Percentiles rank a stretch among this genome's conserved stretches.
Evolutionary conservation across 2,797 vertebrate genomes (phyloP).

Genomic region (Clamator glandarius): DNA sequence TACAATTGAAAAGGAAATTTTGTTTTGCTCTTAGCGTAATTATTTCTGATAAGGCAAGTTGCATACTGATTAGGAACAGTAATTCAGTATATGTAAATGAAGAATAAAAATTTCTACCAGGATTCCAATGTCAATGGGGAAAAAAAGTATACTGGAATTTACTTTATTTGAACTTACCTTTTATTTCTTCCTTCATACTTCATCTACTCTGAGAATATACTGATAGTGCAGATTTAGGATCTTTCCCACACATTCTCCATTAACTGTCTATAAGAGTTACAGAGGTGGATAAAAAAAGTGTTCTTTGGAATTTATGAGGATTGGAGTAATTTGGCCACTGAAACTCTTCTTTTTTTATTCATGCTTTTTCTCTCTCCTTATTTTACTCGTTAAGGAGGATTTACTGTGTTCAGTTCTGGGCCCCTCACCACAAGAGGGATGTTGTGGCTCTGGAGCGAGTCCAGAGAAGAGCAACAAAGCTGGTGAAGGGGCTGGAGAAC

Average conservation of each 20-base stretch:
- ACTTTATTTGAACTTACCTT: neutral
- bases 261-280: neutral
- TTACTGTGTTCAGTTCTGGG: too few species aligned
- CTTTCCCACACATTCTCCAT: neutral
- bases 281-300: neutral
- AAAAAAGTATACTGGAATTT: neutral
- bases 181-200: neutral
- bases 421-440: too few species aligned
- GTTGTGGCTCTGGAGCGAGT: too few species aligned
- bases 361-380: neutral
- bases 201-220: neutral
- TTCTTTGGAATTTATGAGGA: neutral
- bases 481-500: too few species aligned
- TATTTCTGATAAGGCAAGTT: neutral
- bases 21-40: neutral
- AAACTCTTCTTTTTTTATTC: constrained; percentile 4
- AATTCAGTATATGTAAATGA: neutral
- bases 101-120: neutral
- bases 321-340: constrained; percentile 5
- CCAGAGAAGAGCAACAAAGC: too few species aligned
- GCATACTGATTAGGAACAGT: neutral
- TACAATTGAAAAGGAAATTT: neutral
- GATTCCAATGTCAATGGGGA: neutral
- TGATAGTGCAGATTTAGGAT: neutral
- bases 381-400: neutral